Percentiles rank a stretch among this genome's conserved stretches.
phyloP scores from a whole-genome alignment of 2,888 invertebrate species.

The Calliscelio sp. region DNA sequence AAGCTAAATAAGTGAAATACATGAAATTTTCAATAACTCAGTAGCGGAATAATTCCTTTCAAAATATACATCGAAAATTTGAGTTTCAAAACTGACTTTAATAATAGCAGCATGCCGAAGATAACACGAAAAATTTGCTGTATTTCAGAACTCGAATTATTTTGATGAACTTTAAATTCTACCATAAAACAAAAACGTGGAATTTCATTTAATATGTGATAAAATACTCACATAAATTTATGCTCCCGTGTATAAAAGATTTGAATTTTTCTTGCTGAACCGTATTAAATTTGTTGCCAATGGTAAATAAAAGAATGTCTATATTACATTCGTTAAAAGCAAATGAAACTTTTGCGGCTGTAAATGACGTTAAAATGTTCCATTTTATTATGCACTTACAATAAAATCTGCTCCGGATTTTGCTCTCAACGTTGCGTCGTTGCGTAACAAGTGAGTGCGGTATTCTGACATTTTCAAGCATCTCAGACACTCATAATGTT shows the following conservation, averaged over 20 bases:
- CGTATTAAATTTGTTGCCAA: slow-evolving; percentile 26
- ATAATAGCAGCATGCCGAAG: no score
- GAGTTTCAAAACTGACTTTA: no score
- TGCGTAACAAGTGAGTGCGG: slow-evolving; percentile 49
- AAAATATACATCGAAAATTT: no score
- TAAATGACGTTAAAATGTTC: slow-evolving; percentile 45
- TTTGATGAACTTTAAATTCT: slow-evolving; percentile 17
- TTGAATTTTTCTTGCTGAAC: slow-evolving; percentile 18
- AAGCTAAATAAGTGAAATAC: no score
- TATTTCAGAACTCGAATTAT: neutral
- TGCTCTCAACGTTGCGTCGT: slow-evolving; percentile 32
- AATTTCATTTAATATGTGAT: slow-evolving; percentile 27
- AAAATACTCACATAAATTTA: slow-evolving; percentile 23
- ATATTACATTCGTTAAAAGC: slow-evolving; percentile 42
- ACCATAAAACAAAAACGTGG: slow-evolving; percentile 1
- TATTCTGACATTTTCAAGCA: slow-evolving; percentile 49
- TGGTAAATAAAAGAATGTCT: slow-evolving; percentile 29
- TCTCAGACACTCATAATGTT: slow-evolving; percentile 52
- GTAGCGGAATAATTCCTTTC: no score
- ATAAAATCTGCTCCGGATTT: slow-evolving; percentile 40
- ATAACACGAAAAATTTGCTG: neutral
- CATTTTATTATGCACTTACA: slow-evolving; percentile 45
- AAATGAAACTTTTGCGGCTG: slow-evolving; percentile 38
- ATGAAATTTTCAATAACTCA: no score
- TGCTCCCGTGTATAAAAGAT: slow-evolving; percentile 8